Percentiles rank a stretch among this genome's conserved stretches.
phyloP scores from a whole-genome alignment of 2,888 invertebrate genomes.

The Pristionchus exspectatus region DNA sequence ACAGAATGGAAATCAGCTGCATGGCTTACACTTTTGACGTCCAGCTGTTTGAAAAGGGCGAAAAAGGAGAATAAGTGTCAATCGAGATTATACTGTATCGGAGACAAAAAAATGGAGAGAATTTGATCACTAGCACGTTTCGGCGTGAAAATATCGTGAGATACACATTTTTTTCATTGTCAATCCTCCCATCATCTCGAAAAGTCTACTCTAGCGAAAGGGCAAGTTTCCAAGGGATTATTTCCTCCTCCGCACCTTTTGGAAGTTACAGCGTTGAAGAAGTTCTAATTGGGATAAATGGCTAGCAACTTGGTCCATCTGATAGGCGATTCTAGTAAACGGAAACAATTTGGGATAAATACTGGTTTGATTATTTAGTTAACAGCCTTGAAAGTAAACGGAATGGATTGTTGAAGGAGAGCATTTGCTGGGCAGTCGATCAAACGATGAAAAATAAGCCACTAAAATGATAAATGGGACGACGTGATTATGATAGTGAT shows the following conservation, averaged over 20 bases:
- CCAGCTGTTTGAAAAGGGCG: constrained; percentile 16
- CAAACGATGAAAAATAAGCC: background rate
- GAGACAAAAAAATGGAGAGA: background rate
- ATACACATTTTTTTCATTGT: background rate
- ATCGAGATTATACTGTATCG: background rate
- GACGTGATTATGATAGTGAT: background rate
- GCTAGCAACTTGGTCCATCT: no score
- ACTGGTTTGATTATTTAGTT: background rate
- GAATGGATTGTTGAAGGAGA: background rate
- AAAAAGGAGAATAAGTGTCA: background rate
- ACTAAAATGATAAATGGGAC: background rate
- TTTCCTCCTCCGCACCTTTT: background rate
- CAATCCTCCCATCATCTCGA: background rate
- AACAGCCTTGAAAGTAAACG: background rate
- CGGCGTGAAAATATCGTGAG: background rate
- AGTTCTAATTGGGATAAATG: background rate
- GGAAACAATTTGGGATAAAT: background rate
- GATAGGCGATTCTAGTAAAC: background rate
- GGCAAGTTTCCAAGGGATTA: background rate
- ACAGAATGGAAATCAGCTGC: background rate
- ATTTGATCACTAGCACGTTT: background rate
- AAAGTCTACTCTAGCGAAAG: background rate
- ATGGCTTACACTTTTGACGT: background rate
- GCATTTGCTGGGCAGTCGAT: background rate
- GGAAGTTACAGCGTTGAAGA: background rate